Conservation (phyloP, 2,797 vertebrate species). For the Vultur gryphus region DNA sequence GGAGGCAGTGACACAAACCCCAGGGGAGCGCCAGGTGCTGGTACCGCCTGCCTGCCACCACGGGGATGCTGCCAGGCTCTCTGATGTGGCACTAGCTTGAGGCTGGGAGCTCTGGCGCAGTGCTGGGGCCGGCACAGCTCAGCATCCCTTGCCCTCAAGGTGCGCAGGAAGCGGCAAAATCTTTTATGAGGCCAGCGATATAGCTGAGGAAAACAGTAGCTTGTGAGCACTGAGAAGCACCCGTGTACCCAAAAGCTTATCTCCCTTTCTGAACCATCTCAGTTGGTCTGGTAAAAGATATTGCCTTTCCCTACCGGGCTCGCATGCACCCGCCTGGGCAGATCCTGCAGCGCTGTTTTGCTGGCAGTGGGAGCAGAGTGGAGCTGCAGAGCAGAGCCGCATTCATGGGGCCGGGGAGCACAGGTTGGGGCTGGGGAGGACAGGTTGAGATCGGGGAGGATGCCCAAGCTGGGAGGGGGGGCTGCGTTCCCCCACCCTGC, state of each 20-base stretch:
- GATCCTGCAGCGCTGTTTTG: fast-evolving
- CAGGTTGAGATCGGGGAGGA: fast-evolving
- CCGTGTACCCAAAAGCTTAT: background rate
- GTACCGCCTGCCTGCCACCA: background rate
- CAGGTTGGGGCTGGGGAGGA: background rate
- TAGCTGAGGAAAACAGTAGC: background rate
- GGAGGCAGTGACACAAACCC: background rate
- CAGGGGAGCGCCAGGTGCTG: background rate
- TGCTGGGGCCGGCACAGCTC: background rate
- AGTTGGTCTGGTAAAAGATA: background rate
- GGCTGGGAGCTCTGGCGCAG: fast-evolving
- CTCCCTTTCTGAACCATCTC: background rate
- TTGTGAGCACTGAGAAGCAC: background rate
- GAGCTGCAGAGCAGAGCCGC: fast-evolving
- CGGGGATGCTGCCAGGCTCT: background rate
- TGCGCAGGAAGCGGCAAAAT: background rate
- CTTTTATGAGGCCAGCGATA: fast-evolving
- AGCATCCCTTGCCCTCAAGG: background rate
- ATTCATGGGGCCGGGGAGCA: background rate
- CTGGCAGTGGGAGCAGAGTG: background rate
- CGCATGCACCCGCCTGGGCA: fast-evolving
- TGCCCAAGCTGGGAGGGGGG: too few relatives aligned
- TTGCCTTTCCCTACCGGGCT: background rate
- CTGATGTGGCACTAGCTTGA: fast-evolving
- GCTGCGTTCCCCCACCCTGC: background rate